These are phyloP conservation scores for Meteorus cinctellus DNA, from an alignment of 2,888 invertebrate species.

Conservation along the genomic window DNA sequence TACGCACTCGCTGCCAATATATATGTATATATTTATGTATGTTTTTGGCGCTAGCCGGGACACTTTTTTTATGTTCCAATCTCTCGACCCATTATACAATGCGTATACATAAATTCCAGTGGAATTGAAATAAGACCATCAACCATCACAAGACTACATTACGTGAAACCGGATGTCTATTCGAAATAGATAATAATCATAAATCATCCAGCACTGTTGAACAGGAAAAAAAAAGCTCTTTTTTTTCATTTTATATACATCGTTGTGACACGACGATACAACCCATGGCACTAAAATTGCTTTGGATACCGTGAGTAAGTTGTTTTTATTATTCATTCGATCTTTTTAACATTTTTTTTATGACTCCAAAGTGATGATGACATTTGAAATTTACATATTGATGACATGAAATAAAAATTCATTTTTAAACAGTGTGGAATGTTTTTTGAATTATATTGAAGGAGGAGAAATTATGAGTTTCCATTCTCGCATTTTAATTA, in stretches of 20 bases:
- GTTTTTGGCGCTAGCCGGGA: neutral
- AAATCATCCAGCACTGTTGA: neutral
- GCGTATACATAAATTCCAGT: neutral
- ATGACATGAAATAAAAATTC: neutral
- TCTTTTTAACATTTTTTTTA: too few relatives aligned
- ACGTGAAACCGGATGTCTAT: conserved; percentile 11
- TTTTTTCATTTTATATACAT: neutral
- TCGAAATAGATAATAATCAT: conserved; percentile 10
- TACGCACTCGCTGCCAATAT: neutral
- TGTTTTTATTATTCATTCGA: neutral
- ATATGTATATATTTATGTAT: neutral
- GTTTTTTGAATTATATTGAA: too few relatives aligned
- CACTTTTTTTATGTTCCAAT: conserved; percentile 24
- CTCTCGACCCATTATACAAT: neutral
- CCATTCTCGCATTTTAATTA: too few relatives aligned
- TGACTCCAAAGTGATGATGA: neutral
- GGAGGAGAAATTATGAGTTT: too few relatives aligned
- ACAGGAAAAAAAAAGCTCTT: neutral
- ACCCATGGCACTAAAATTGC: neutral
- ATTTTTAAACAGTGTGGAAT: too few relatives aligned
- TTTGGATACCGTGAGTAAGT: neutral
- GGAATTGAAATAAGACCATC: conserved; percentile 14
- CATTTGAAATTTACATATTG: neutral
- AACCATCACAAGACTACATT: neutral
- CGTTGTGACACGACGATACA: neutral